phyloP scores from a whole-genome alignment of 2,888 invertebrate genomes.

The Drosophila peninsularis region DNA sequence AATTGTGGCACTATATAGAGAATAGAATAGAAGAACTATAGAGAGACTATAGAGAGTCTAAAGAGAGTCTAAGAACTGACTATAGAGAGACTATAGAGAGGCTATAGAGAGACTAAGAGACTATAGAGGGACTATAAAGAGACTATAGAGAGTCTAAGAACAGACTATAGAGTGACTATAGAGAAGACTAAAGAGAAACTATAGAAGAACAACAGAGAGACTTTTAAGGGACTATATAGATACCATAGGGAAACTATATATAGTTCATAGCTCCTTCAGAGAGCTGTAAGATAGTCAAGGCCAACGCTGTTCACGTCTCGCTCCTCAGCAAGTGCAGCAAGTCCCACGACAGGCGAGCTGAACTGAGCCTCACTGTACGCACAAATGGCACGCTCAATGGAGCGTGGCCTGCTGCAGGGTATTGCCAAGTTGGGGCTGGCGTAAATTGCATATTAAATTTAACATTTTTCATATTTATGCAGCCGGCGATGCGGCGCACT shows the following conservation, averaged over 20 bases:
- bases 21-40: too few species aligned
- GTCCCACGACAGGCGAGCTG: too few species aligned
- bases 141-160: too few species aligned
- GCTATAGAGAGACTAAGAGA: too few species aligned
- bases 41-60: neutral
- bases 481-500: conserved; percentile 51
- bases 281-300: neutral
- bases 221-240: neutral
- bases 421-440: conserved; percentile 54
- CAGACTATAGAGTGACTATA: neutral
- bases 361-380: too few species aligned
- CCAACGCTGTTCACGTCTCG: neutral
- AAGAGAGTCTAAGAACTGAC: too few species aligned
- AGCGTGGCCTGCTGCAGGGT: neutral
- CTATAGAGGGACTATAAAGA: neutral
- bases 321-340: neutral
- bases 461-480: conserved; percentile 81
- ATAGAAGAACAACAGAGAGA: neutral
- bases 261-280: too few species aligned
- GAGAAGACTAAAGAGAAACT: neutral
- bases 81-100: too few species aligned
- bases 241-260: neutral
- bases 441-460: conserved; percentile 81
- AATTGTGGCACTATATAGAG: too few species aligned
- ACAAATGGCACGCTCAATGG: neutral